Evolutionary conservation across 2,113 vertebrate genomes (phyloP), one percentile per base, ranked within the genome.

Genomic region (Dicentrarchus labrax): DNA sequence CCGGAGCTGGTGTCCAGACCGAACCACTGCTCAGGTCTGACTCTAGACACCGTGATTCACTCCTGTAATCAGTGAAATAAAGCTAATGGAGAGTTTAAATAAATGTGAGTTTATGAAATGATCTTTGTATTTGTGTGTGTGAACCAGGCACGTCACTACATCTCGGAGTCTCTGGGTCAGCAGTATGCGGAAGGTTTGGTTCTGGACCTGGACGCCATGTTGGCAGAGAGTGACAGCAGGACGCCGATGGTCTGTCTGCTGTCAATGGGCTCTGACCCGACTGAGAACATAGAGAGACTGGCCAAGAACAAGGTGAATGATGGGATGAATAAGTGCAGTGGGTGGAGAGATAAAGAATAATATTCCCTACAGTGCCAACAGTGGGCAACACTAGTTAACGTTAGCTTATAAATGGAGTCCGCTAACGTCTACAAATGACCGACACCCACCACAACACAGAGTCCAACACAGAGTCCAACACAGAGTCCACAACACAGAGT

Each of bases 221-320:
- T 91, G 94, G 38, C 64, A 21, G 96, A 97, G 93, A 96, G 95
- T 2, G 93, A 96, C 88, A 92, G 73, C 82, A 89, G 86, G 81
- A 96, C 95, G 0, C 96, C 96, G 8, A 83, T 97, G 87, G 94
- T 95, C 0, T 97, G 97, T 57, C 94, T 97, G 84, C 93, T 97
- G 47, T 96, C 96, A 0, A 91, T 96, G 94, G 97, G 96, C 0
- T 97, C 96, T 1, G 96, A 97, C 82, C 97, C 97, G 13, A 96
- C 96, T 0, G 96, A 97, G 89, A 96, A 94, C 82, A 96, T 96
- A 53, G 96, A 97, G 92, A 88, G 89, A 38, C 93, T 97, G 24
- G 94, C 96, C 84, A 96, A 95, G 89, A 93, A 80, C 60, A 97
- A 96, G 96, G 96, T 96, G 94, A 67, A 15, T 10, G 5, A 22